These are phyloP conservation scores for Tenthredo mesomela DNA, from an alignment of 2,888 invertebrate species.

Conservation along the genomic window DNA sequence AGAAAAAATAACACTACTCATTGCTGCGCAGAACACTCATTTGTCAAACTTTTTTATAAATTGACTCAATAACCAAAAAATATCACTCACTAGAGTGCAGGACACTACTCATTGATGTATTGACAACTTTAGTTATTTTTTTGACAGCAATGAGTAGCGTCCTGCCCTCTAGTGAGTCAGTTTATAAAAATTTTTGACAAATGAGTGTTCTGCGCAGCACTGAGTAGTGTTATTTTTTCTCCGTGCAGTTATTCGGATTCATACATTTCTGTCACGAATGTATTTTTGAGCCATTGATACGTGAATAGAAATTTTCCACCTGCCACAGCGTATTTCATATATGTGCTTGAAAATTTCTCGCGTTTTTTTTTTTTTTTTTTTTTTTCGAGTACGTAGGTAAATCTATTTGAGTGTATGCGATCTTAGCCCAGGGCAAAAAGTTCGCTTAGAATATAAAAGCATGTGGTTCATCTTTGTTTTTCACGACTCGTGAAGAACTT, in stretches of 20 bases:
- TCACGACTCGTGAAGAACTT: conserved; percentile 70
- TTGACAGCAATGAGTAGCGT: no score
- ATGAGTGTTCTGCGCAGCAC: no score
- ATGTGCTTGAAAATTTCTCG: not conserved
- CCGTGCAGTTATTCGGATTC: not conserved
- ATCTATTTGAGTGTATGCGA: not conserved
- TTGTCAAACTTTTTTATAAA: no score
- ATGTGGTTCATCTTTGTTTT: not conserved
- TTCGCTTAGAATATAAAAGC: conserved; percentile 39
- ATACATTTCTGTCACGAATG: not conserved
- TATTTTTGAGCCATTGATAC: not conserved
- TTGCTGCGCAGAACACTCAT: no score
- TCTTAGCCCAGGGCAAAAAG: not conserved
- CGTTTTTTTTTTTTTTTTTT: not conserved
- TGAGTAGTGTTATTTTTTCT: no score
- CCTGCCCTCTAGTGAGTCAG: no score
- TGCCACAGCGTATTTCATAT: not conserved
- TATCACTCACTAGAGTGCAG: no score
- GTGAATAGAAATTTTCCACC: not conserved
- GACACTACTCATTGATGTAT: no score
- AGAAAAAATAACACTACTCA: no score
- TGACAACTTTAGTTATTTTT: no score
- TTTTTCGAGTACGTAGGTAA: not conserved
- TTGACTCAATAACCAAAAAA: no score
- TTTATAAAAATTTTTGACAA: no score